These are phyloP conservation scores for Gnathonemus longibarbis DNA, from an alignment of 2,113 vertebrate genomes.

Conservation along the genomic window DNA sequence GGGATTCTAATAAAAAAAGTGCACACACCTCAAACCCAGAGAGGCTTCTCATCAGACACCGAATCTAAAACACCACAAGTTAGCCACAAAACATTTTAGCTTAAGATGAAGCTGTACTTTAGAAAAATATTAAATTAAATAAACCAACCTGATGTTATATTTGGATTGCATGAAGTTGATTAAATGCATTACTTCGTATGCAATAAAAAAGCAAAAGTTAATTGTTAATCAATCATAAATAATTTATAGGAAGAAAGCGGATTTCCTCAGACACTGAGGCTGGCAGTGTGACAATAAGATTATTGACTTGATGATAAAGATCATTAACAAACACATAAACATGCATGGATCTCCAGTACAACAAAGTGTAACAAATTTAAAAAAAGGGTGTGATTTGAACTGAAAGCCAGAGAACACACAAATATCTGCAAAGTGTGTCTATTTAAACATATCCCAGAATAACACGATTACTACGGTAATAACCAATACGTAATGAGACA, in stretches of 20 bases:
- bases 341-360: neutral
- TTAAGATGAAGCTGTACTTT: neutral
- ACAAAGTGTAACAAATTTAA: neutral
- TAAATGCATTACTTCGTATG: neutral
- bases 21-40: neutral
- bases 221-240: neutral
- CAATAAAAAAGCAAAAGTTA: neutral
- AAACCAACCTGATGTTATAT: neutral
- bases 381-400: neutral
- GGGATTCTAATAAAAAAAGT: slow-evolving; percentile 10
- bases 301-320: neutral
- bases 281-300: neutral
- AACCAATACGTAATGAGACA: neutral
- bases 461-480: neutral
- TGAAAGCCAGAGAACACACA: neutral
- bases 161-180: neutral
- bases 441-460: neutral
- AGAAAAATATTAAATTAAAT: neutral
- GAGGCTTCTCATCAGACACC: neutral
- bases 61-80: neutral
- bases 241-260: neutral
- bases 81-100: neutral
- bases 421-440: neutral
- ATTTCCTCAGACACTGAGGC: neutral
- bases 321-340: neutral